Base-by-base conservation (phyloP, 2,113 vertebrate genomes). In the Cyprinus carpio region DNA sequence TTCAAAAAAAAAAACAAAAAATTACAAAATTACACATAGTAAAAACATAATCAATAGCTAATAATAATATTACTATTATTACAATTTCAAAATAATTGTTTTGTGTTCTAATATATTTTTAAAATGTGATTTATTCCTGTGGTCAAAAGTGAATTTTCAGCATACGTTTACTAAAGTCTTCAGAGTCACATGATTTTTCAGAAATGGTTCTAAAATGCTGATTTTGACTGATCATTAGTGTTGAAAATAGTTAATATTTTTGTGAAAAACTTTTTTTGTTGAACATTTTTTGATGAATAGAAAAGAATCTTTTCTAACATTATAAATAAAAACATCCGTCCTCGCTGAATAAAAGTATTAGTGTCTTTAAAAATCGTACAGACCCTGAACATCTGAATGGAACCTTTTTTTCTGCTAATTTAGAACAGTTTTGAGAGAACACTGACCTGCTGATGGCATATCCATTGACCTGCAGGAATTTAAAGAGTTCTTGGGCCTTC, bases 401-500 rank as follows among this genome's bases (percentile, higher is more conserved):
- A 6, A 16, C 16, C 16, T 31, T 13, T 62, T 71, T 37, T 71
- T 37, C 31, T 71, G 9, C 37, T 20, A 6, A 71, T 40, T 2
- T 34, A 40, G 12, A 4, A 40, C 10, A 23, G 20, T 11, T 49
- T 25, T 46, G 16, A 25, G n/a, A 27, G 13, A 8, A 16, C 1
- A 27, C 75, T 64, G n/a, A 95, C 94, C 94, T 94, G 88, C 89
- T 93, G 67, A 94, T 94, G 69, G 94, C 65, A 64, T 98, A 94
- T 58, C 97, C 97, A 64, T 95, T 97, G 86, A 98, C 94, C 90
- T 97, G 97, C 89, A 99, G 95, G 88, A 98, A 99, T 90, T 95
- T 98, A 91, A 99, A 97, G 84, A 99, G 94, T 64, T 99, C 98
- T 90, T 98, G 98, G 74, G 98, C 97, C 87, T 99, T 99, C 83